These are phyloP conservation scores for Phaethornis superciliosus DNA, from an alignment of 2,113 vertebrate species.

Conservation along the genomic window DNA sequence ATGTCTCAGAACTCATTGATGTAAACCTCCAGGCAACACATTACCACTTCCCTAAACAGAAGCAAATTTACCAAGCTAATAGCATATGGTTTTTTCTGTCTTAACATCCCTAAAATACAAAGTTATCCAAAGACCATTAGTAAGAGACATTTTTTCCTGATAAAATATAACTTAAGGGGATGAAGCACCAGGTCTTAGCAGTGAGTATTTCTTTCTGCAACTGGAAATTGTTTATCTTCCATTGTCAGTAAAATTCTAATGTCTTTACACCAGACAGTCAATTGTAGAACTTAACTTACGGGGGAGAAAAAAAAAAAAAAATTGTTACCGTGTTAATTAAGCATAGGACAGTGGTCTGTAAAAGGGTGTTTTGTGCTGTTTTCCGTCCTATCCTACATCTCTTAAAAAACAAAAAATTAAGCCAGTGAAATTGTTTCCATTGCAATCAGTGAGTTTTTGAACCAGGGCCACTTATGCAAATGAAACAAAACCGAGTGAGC, in stretches of 20 bases:
- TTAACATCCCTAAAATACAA: slow-evolving; percentile 1
- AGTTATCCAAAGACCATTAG: not conserved
- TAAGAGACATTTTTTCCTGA: not conserved
- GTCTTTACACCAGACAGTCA: not conserved
- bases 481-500: slow-evolving; percentile 15
- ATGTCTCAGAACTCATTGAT: not conserved
- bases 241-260: not conserved
- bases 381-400: not conserved
- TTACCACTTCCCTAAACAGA: not conserved
- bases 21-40: not conserved
- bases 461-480: slow-evolving; percentile 55
- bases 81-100: not conserved
- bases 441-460: slow-evolving; percentile 48
- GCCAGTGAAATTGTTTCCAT: not conserved
- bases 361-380: not conserved
- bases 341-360: not conserved
- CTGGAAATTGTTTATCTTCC: not conserved
- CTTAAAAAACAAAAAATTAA: not conserved
- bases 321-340: not conserved
- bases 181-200: not conserved
- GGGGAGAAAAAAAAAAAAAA: no score
- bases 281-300: not conserved
- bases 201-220: not conserved
- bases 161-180: not conserved
- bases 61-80: not conserved